Percentiles rank a stretch among this genome's conserved stretches.
Conservation (phyloP, 1,140 invertebrate genomes). For the Euura saliciscinereae region DNA sequence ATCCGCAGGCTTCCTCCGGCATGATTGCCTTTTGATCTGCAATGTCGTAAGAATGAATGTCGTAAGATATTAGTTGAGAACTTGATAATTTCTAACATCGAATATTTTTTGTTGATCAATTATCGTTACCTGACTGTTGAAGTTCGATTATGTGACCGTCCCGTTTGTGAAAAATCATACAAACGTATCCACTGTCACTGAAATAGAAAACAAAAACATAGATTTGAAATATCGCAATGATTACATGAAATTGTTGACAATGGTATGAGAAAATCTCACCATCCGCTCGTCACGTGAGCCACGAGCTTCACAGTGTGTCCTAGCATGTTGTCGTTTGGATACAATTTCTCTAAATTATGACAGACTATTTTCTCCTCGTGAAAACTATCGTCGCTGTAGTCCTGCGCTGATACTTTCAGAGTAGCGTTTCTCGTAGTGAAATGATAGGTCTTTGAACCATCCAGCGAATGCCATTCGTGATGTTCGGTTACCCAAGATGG, state of each 20-base stretch:
- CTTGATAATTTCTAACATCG: not conserved
- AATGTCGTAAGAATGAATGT: constrained; percentile 18
- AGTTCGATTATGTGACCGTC: constrained; percentile 66
- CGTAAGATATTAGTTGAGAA: constrained; percentile 14
- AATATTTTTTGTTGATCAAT: not conserved
- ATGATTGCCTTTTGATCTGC: constrained; percentile 52
- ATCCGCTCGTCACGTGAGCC: constrained; percentile 63
- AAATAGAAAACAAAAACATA: constrained; percentile 39
- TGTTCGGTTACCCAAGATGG: constrained; percentile 64
- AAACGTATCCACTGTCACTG: constrained; percentile 67
- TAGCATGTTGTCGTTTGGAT: constrained; percentile 39
- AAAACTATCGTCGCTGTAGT: constrained; percentile 30
- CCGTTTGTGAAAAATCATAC: constrained; percentile 65
- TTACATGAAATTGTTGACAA: not conserved
- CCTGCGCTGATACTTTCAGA: constrained; percentile 47
- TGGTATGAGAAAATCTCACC: constrained; percentile 48
- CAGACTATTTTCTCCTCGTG: constrained; percentile 59
- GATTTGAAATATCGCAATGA: not conserved
- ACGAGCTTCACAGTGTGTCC: constrained; percentile 53
- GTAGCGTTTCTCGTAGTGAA: constrained; percentile 63
- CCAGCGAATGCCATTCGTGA: constrained; percentile 65
- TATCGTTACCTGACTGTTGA: constrained; percentile 60
- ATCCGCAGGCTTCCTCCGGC: constrained; percentile 67
- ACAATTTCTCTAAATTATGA: constrained; percentile 49
- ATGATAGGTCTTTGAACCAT: constrained; percentile 61